Percentiles rank a stretch among this genome's conserved stretches.
Evolutionary conservation across 2,888 invertebrate species (phyloP).

Genomic region (Heliconius aoede): DNA sequence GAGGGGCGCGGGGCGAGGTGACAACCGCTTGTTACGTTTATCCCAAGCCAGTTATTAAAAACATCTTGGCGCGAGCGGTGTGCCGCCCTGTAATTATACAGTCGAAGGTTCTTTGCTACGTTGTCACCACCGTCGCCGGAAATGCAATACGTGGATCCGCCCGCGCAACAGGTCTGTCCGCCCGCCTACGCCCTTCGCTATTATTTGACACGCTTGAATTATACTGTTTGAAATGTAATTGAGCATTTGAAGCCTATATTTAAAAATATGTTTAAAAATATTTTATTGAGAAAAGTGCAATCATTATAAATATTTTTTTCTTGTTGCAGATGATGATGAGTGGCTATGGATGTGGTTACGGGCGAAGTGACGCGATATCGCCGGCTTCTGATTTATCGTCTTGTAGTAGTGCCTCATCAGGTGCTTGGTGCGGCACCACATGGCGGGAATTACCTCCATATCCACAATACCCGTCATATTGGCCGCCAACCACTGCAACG

Average conservation of each 20-base stretch:
- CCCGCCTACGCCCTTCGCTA: slow-evolving; percentile 65
- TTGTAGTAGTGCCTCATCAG: slow-evolving; percentile 75
- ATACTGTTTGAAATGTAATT: slow-evolving; percentile 40
- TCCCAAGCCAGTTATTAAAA: slow-evolving; percentile 85
- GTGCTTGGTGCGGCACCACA: slow-evolving; percentile 68
- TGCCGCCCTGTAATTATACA: slow-evolving; percentile 83
- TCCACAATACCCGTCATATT: slow-evolving; percentile 77
- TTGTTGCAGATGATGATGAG: slow-evolving; percentile 78
- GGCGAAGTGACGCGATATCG: slow-evolving; percentile 81
- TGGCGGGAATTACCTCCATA: slow-evolving; percentile 78
- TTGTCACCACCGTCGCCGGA: slow-evolving; percentile 78
- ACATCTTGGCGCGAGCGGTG: slow-evolving; percentile 84
- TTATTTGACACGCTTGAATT: slow-evolving; percentile 54
- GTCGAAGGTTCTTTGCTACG: slow-evolving; percentile 74
- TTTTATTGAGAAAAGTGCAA: background rate
- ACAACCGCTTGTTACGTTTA: slow-evolving; percentile 84
- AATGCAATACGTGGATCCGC: slow-evolving; percentile 82
- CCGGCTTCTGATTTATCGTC: slow-evolving; percentile 75
- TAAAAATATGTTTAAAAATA: background rate
- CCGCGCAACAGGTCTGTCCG: slow-evolving; percentile 81
- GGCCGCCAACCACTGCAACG: slow-evolving; percentile 73
- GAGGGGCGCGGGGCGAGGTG: slow-evolving; percentile 76
- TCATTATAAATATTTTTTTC: slow-evolving; percentile 21
- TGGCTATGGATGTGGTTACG: slow-evolving; percentile 73
- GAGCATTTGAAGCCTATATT: background rate